phyloP scores from a whole-genome alignment of 2,888 invertebrate species.

The Fragum whitleyi region DNA sequence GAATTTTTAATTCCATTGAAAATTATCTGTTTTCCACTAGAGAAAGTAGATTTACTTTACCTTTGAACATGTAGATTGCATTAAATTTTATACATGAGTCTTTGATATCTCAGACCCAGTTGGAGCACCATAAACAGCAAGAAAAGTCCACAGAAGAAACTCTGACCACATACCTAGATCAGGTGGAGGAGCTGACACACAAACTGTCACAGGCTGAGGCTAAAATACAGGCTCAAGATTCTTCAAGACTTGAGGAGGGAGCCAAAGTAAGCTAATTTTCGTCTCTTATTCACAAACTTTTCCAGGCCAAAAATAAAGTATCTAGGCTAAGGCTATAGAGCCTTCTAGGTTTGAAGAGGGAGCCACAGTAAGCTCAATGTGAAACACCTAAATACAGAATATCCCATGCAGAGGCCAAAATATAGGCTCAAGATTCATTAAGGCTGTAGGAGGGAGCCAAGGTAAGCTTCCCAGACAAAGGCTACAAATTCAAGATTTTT shows the following conservation, averaged over 20 bases:
- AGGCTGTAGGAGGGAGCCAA: conserved; percentile 79
- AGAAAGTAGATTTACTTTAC: too few relatives aligned
- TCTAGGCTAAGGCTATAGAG: background rate
- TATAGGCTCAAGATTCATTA: conserved; percentile 76
- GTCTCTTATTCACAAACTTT: too few relatives aligned
- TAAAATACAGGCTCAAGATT: conserved; percentile 78
- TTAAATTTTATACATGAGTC: too few relatives aligned
- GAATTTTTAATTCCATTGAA: too few relatives aligned
- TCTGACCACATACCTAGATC: conserved; percentile 80
- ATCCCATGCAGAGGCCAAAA: conserved; percentile 80
- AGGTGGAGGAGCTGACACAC: conserved; percentile 84
- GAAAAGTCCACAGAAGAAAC: conserved; percentile 73
- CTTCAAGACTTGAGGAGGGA: conserved; percentile 76
- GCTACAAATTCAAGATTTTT: too few relatives aligned
- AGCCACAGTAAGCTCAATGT: too few relatives aligned
- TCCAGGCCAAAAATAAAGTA: background rate
- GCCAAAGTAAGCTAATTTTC: conserved; percentile 76
- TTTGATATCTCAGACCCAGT: conserved; percentile 66
- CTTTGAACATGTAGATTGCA: too few relatives aligned
- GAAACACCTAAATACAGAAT: too few relatives aligned
- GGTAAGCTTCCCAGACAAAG: conserved; percentile 70
- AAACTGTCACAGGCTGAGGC: conserved; percentile 81
- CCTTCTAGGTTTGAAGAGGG: background rate
- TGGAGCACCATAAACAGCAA: conserved; percentile 67
- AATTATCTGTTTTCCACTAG: too few relatives aligned